Percentiles rank a stretch among this genome's conserved stretches.
Conservation (phyloP, 2,797 vertebrate species). For the Nyctalus aviator region DNA sequence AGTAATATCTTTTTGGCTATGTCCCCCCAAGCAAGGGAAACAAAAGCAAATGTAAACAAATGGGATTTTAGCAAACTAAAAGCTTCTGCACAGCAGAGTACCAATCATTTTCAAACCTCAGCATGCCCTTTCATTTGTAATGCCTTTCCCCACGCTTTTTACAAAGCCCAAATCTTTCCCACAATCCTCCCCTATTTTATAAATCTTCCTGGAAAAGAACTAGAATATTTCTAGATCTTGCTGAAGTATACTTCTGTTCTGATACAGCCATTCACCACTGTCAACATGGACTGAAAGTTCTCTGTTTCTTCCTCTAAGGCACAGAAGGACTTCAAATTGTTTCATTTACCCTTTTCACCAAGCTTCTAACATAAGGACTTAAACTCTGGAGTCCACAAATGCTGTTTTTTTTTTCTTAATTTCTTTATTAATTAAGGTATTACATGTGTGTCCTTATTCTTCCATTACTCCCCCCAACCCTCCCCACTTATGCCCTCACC, state of each 20-base stretch:
- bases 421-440: too few species aligned
- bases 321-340: not conserved
- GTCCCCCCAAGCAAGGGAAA: not conserved
- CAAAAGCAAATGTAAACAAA: not conserved
- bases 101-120: not conserved
- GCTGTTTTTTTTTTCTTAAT: too few species aligned
- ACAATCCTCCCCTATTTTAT: not conserved
- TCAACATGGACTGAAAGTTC: not conserved
- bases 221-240: not conserved
- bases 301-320: not conserved
- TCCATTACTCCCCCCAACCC: too few species aligned
- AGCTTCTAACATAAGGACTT: not conserved
- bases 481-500: too few species aligned
- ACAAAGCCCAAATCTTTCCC: not conserved
- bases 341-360: not conserved
- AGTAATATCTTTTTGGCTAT: not conserved
- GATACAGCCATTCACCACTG: rapidly evolving
- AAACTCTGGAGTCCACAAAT: not conserved
- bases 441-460: too few species aligned
- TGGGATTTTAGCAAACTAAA: not conserved
- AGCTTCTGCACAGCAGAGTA: too few species aligned
- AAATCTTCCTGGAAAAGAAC: not conserved
- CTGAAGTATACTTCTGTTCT: not conserved
- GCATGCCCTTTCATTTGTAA: not conserved
- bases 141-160: not conserved